Conservation (phyloP, 2,888 invertebrate genomes). For the Trisateles emortualis region DNA sequence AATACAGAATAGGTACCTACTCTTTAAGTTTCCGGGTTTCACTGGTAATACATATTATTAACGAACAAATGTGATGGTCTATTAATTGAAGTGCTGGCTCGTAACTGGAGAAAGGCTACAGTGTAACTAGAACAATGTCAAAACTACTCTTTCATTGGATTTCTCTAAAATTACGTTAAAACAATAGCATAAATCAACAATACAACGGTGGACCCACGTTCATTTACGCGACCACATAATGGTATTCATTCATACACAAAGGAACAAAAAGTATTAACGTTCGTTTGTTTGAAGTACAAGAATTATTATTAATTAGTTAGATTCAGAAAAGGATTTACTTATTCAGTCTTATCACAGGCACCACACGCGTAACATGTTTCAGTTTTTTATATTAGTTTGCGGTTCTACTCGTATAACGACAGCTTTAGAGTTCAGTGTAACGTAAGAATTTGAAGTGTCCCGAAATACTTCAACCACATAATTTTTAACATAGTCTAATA, state of each 20-base stretch:
- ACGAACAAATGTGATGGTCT: neutral
- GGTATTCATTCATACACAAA: conserved; percentile 18
- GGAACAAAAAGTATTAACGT: conserved; percentile 11
- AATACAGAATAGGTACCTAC: too few species aligned
- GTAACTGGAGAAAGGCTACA: neutral
- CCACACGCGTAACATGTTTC: neutral
- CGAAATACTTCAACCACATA: neutral
- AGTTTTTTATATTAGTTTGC: conserved; percentile 1
- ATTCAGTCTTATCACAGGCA: conserved; percentile 4
- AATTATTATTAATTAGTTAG: conserved; percentile 13
- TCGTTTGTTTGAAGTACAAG: conserved; percentile 8
- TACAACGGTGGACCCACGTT: conserved; percentile 17
- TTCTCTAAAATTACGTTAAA: conserved; percentile 26
- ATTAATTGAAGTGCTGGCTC: neutral
- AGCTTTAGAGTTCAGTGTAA: neutral
- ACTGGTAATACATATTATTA: too few species aligned
- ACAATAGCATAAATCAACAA: conserved; percentile 38
- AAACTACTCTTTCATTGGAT: conserved; percentile 21
- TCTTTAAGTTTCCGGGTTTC: too few species aligned
- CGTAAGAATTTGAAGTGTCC: neutral
- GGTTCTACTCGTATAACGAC: neutral
- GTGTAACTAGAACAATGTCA: conserved; percentile 28
- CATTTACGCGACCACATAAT: conserved; percentile 27
- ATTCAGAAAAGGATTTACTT: conserved; percentile 6
- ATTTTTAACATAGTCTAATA: neutral